Percentiles rank a stretch among this genome's conserved stretches.
Evolutionary conservation across 1,140 invertebrate species (phyloP).

Genomic region (Planococcus citri): DNA sequence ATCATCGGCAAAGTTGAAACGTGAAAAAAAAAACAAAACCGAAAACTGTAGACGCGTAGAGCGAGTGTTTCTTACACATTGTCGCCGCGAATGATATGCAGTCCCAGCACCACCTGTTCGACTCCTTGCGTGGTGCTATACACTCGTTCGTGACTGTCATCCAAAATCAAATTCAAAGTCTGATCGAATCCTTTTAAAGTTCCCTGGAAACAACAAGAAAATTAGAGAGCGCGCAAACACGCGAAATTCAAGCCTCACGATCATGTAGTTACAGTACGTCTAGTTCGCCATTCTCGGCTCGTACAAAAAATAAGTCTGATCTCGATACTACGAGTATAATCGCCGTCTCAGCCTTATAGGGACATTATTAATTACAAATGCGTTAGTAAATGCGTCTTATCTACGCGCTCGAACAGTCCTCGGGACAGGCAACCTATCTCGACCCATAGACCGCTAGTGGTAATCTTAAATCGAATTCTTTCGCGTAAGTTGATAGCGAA

Average conservation of each 20-base stretch:
- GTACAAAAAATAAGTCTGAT: conserved; percentile 29
- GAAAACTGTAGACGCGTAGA: conserved; percentile 10
- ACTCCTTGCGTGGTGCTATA: conserved; percentile 84
- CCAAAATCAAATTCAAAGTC: conserved; percentile 93
- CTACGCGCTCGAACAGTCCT: too few species aligned
- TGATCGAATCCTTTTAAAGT: conserved; percentile 91
- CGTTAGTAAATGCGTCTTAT: too few species aligned
- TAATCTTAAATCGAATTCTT: too few species aligned
- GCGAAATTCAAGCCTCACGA: conserved; percentile 21
- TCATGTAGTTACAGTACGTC: background rate
- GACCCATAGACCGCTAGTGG: too few species aligned
- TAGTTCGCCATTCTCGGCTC: conserved; percentile 32
- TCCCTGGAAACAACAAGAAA: conserved; percentile 47
- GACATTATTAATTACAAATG: too few species aligned
- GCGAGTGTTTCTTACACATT: conserved; percentile 63
- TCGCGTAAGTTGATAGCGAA: too few species aligned
- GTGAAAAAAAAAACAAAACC: background rate
- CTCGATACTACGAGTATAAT: too few species aligned
- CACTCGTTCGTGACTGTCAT: conserved; percentile 94
- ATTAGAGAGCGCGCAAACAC: conserved; percentile 1
- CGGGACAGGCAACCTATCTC: too few species aligned
- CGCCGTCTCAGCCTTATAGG: too few species aligned
- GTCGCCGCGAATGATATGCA: conserved; percentile 95
- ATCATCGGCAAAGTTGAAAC: background rate
- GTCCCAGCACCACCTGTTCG: conserved; percentile 88